Conservation (phyloP, 1,140 invertebrate species). For the Orchestia grillus region DNA sequence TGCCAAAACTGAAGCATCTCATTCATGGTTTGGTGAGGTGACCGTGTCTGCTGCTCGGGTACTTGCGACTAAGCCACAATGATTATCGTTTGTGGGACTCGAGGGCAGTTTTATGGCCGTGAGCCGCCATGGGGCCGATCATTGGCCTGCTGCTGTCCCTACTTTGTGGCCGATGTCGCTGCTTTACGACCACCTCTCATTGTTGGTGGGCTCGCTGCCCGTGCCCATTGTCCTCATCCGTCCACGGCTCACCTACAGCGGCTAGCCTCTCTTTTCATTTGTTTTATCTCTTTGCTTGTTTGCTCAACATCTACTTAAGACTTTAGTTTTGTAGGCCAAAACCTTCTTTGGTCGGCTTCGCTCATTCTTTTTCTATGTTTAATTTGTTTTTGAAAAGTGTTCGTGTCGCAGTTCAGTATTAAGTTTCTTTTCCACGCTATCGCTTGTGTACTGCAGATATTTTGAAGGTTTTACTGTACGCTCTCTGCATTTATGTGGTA, state of each 20-base stretch:
- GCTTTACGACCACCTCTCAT: conserved; percentile 46
- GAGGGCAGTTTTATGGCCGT: conserved; percentile 45
- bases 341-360: not conserved
- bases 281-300: not conserved
- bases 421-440: not conserved
- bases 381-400: not conserved
- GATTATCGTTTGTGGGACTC: conserved; percentile 29
- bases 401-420: not conserved
- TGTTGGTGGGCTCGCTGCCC: not conserved
- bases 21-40: not conserved
- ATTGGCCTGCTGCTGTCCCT: conserved; percentile 45
- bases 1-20: not conserved
- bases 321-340: not conserved
- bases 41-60: not conserved
- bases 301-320: not conserved
- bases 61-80: conserved; percentile 22
- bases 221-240: conserved; percentile 17
- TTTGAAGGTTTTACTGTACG: not conserved
- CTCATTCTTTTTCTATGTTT: not conserved
- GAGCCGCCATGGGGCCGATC: conserved; percentile 26
- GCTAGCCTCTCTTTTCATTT: not conserved
- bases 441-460: not conserved
- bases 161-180: conserved; percentile 50
- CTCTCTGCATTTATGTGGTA: not conserved
- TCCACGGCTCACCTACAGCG: not conserved